phyloP scores from a whole-genome alignment of 2,888 invertebrate species.

The Sympetrum striolatum region DNA sequence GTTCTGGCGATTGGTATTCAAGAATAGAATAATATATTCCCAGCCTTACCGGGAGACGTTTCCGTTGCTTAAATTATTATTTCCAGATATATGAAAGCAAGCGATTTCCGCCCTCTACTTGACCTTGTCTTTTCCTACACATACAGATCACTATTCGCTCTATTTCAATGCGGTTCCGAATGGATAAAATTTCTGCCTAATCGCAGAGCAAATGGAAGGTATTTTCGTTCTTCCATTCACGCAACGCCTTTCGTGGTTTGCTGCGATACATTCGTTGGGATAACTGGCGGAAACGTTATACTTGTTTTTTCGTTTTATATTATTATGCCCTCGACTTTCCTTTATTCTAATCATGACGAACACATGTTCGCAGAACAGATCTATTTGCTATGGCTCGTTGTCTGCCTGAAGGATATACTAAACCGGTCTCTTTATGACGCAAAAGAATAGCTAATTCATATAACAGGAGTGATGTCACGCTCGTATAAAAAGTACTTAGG shows the following conservation, averaged over 20 bases:
- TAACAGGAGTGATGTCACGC: background rate
- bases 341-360: background rate
- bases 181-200: too few species aligned
- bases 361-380: background rate
- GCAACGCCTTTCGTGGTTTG: slow-evolving; percentile 9
- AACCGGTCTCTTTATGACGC: background rate
- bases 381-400: background rate
- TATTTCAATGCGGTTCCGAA: background rate
- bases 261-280: background rate
- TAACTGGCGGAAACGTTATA: background rate
- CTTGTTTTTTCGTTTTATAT: background rate
- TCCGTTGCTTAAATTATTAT: too few species aligned
- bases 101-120: background rate
- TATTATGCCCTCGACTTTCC: background rate
- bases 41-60: too few species aligned
- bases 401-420: background rate
- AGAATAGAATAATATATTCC: too few species aligned
- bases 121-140: background rate
- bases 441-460: background rate
- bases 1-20: too few species aligned
- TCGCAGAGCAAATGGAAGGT: too few species aligned
- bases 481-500: background rate
- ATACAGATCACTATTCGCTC: background rate
- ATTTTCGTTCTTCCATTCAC: background rate
- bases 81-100: background rate